Base-by-base conservation (phyloP, 2,797 vertebrate species). In the Siniperca obscura region DNA sequence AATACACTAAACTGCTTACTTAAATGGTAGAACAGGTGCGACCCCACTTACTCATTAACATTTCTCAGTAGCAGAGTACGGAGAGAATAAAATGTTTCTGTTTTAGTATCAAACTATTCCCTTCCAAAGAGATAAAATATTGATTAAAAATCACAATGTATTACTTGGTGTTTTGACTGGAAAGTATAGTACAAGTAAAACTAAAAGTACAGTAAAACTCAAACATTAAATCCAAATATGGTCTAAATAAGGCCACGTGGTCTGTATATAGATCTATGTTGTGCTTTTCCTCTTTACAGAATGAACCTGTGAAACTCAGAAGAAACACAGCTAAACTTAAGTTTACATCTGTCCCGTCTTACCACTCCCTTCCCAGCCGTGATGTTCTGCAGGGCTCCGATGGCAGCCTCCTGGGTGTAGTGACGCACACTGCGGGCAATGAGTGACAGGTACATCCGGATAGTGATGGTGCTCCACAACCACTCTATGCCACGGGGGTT, bases 351-450 rank as follows among this genome's bases (percentile, higher is more conserved):
- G 5, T 17, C 16, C 21, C 1, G 0, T 62, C 89, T 86, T 91
- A 99, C 98, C 48, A 84, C 89, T 74, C 96, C 96, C 0, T 69
- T 96, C 53, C 97, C 97, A 1, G 97, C 96, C 0, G 98, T 99
- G 91, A 99, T 96, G 92, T 99, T 99, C 94, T 98, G 98, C 81
- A 99, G 96, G 0, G 98, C 97, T 66, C 98, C 98, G 10, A 98
- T 76, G 2, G 97, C 96, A 0, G 97, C 98, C 81, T 97, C 96
- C 92, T 96, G 97, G 0, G 97, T 98, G 87, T 91, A 90, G 79
- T 93, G 96, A 19, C 95, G 94, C 68, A 81, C 86, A 68, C 98
- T 98, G 89, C 97, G 95, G 74, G 97, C 97, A 22, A 99, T 95
- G 82, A 99, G 94, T 0, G 97, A 99, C 91, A 99, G 89, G 87